These are phyloP conservation scores for Dendroctonus valens DNA, from an alignment of 1,140 invertebrate species.

Conservation along the genomic window DNA sequence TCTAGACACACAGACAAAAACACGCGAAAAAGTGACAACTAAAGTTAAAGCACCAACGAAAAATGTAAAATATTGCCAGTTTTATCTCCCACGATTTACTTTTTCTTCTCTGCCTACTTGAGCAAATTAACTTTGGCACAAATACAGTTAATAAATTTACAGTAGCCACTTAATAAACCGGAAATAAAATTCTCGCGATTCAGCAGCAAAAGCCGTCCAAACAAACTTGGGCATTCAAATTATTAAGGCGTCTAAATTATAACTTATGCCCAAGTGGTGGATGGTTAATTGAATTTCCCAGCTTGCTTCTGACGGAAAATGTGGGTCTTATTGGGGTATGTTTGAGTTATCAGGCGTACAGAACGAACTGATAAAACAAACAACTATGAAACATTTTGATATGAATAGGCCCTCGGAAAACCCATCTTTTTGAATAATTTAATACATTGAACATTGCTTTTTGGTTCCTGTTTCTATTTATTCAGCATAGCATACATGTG, in stretches of 20 bases:
- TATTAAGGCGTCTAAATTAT: slow-evolving; percentile 21
- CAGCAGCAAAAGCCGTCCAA: slow-evolving; percentile 5
- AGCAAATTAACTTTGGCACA: too few species aligned
- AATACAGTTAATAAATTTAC: not conserved
- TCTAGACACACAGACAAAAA: not conserved
- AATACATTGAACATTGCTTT: too few species aligned
- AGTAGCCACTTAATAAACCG: slow-evolving; percentile 8
- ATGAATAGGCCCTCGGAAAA: too few species aligned
- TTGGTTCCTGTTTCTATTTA: too few species aligned
- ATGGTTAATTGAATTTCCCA: slow-evolving; percentile 19
- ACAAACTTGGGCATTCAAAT: slow-evolving; percentile 13
- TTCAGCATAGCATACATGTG: too few species aligned
- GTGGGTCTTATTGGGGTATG: not conserved
- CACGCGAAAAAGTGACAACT: not conserved
- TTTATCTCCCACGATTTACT: not conserved
- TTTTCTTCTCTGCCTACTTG: too few species aligned
- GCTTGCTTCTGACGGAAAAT: slow-evolving; percentile 4
- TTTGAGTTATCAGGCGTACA: too few species aligned
- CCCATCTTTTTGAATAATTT: too few species aligned
- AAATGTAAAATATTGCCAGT: not conserved
- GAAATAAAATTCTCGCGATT: slow-evolving; percentile 13
- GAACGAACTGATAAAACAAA: too few species aligned
- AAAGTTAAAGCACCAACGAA: not conserved
- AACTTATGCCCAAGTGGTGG: slow-evolving; percentile 24
- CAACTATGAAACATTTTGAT: too few species aligned